Evolutionary conservation across 2,888 invertebrate species (phyloP).

Genomic region (Amblyjoppa proteus): DNA sequence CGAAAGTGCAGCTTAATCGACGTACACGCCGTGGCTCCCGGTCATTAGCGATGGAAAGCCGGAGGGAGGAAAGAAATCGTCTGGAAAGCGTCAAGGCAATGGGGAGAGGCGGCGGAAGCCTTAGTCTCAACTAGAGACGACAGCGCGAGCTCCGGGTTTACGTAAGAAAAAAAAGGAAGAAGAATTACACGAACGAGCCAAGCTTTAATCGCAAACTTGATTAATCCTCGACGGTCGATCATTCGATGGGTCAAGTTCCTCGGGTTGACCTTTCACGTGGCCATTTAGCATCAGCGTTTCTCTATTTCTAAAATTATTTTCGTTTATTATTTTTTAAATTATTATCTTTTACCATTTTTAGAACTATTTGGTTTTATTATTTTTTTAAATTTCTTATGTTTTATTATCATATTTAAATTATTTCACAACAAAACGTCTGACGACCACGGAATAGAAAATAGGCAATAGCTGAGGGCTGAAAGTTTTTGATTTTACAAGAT

Average conservation of each 20-base stretch:
- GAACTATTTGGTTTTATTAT: too few relatives aligned
- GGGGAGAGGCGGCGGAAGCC: conserved; percentile 51
- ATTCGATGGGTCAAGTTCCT: conserved; percentile 57
- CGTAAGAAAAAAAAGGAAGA: conserved; percentile 59
- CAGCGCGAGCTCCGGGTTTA: conserved; percentile 59
- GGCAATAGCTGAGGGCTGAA: neutral
- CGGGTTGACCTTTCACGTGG: neutral
- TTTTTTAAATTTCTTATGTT: neutral
- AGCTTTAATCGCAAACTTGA: conserved; percentile 59
- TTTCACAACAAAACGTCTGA: neutral
- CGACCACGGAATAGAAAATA: neutral
- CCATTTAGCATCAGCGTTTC: neutral
- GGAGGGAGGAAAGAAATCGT: conserved; percentile 5
- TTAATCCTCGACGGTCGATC: conserved; percentile 55
- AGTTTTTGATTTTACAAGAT: conserved; percentile 1
- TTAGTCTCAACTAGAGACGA: conserved; percentile 38
- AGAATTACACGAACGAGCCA: conserved; percentile 30
- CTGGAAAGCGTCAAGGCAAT: conserved; percentile 32
- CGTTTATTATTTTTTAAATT: too few relatives aligned
- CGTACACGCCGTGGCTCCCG: neutral
- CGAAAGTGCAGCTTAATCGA: conserved; percentile 18
- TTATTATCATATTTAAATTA: neutral
- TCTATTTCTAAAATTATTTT: too few relatives aligned
- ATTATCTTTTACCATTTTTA: neutral
- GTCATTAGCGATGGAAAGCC: conserved; percentile 34